phyloP scores from a whole-genome alignment of 2,888 invertebrate species.

The Drosophila helvetica region DNA sequence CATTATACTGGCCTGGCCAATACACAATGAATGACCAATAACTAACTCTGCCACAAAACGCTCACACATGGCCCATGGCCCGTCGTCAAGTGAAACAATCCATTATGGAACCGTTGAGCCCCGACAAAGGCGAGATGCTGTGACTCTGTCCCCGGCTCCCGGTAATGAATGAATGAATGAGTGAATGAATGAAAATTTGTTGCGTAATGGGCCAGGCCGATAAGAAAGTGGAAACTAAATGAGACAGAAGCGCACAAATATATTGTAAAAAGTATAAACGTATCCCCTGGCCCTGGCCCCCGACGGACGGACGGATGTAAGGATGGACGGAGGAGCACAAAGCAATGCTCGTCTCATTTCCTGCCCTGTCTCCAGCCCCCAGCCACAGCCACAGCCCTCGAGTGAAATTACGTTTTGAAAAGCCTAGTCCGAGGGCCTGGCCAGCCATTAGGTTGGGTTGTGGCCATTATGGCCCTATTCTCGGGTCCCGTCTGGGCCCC shows the following conservation, averaged over 20 bases:
- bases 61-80: slow-evolving; percentile 25
- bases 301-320: background rate
- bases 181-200: slow-evolving; percentile 50
- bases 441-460: slow-evolving; percentile 34
- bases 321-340: slow-evolving; percentile 5
- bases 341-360: slow-evolving; percentile 52
- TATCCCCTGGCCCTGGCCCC: slow-evolving; percentile 14
- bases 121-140: slow-evolving; percentile 1
- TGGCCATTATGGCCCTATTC: slow-evolving; percentile 27
- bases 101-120: slow-evolving; percentile 54
- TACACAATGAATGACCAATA: slow-evolving; percentile 47
- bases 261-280: slow-evolving; percentile 59
- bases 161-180: slow-evolving; percentile 8
- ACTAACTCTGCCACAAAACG: slow-evolving; percentile 20
- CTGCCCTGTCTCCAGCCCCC: slow-evolving; percentile 15
- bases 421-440: slow-evolving; percentile 20
- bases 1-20: slow-evolving; percentile 16
- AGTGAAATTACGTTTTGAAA: slow-evolving; percentile 60
- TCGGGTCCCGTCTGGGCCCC: slow-evolving; percentile 1
- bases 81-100: slow-evolving; percentile 55
- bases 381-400: background rate
- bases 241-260: slow-evolving; percentile 51
- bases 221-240: slow-evolving; percentile 71
- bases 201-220: slow-evolving; percentile 62
- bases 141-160: background rate